These are phyloP conservation scores for Dinomys branickii DNA, from an alignment of 2,113 vertebrate species.

Conservation along the genomic window DNA sequence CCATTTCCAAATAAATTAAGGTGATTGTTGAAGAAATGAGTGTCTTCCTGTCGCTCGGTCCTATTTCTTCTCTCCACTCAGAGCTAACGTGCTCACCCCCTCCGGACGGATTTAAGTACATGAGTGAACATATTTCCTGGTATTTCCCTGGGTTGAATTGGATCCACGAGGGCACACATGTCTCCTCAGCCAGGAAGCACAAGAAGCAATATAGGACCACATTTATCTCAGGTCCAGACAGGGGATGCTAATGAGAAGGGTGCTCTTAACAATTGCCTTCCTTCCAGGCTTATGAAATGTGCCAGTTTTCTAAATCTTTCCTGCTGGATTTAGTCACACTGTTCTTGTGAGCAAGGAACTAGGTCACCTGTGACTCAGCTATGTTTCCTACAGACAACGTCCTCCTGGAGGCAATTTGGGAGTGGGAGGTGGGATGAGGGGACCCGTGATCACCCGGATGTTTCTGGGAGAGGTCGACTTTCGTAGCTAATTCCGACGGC, in stretches of 20 bases:
- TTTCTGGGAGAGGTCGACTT: neutral
- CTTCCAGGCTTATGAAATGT: neutral
- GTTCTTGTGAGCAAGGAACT: neutral
- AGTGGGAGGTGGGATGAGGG: too few relatives aligned
- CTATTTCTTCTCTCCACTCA: neutral
- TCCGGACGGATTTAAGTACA: conserved; percentile 39
- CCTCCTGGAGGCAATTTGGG: neutral
- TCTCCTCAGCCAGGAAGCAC: neutral
- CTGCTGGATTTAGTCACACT: neutral
- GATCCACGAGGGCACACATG: neutral
- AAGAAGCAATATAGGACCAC: neutral
- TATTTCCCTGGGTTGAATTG: neutral
- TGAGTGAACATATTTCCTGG: neutral
- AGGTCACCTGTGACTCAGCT: neutral
- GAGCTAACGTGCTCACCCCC: neutral
- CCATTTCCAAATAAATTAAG: conserved; percentile 24
- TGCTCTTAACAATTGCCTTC: neutral
- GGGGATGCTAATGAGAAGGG: neutral
- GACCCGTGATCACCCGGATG: too few relatives aligned
- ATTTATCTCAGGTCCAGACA: neutral
- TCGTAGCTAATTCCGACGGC: neutral
- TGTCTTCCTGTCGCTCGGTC: neutral
- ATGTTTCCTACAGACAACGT: neutral
- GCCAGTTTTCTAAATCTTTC: neutral
- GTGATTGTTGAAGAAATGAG: conserved; percentile 46